Base-by-base conservation (phyloP, 2,888 invertebrate species). In the Synanthedon tipuliformis region DNA sequence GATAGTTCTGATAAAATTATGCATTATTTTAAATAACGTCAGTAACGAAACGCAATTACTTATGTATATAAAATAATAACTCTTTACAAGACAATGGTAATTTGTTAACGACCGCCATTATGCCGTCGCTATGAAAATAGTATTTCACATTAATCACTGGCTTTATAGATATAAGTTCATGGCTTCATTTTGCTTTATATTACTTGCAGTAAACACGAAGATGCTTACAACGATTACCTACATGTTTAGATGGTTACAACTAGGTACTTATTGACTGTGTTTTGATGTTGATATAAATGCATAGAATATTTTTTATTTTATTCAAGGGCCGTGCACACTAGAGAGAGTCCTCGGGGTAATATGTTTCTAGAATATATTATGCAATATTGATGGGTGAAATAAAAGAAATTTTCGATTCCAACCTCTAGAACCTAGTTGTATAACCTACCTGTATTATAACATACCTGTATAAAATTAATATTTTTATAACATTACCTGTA, bases 401-500 rank as follows among this genome's bases (percentile, higher is more conserved):
- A n/a, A n/a, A n/a, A n/a, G n/a, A 23, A 23, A 23, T 23, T 23
- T 23, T 23, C 23, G 23, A 23, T 23, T 23, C 23, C 5, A 23
- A 23, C 23, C 5, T 23, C 5, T 23, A 23, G 23, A 23, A 4
- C 4, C 4, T 23, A n/a, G n/a, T n/a, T n/a, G n/a, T 4, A 23
- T 23, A 23, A 23, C 23, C 4, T 18, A 4, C 23, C 4, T 23
- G 23, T 23, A 23, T 23, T 4, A 23, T 23, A 23, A 23, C 23
- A 23, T 18, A 4, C 23, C 4, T 23, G 23, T 23, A 23, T 23
- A 4, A 41, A 11, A 45, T 15, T 16, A 50, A 41, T n/a, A n/a
- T n/a, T 13, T 52, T 51, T 45, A 11, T 69, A 71, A 8, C 27
- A 27, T 70, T 75, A 92, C 93, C 92, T 84, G 93, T 89, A 54